These are phyloP conservation scores for Notarius lentiginosus DNA, from an alignment of 2,113 vertebrate species.

Conservation along the genomic window DNA sequence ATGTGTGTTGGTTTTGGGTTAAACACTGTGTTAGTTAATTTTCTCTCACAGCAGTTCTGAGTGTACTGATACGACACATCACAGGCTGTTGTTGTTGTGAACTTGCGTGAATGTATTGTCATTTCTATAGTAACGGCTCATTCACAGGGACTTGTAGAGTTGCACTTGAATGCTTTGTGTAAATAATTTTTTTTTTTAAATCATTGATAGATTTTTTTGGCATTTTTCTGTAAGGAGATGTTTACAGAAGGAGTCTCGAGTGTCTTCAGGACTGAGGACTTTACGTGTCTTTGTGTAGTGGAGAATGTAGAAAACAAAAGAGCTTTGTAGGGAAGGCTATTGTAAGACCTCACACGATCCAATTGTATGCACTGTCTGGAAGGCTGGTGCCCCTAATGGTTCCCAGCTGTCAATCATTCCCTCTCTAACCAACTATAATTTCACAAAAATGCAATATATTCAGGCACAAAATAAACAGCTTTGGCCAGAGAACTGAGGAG, in stretches of 20 bases:
- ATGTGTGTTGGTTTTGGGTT: not conserved
- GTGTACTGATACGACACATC: not conserved
- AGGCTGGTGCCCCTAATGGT: conserved; percentile 25
- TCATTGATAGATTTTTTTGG: not conserved
- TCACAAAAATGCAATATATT: conserved; percentile 21
- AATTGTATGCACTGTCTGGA: conserved; percentile 9
- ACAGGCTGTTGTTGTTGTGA: no score
- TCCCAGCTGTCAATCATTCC: conserved; percentile 28
- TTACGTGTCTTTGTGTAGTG: not conserved
- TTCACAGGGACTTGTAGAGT: no score
- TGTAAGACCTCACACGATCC: conserved; percentile 24
- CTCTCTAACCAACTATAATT: conserved; percentile 31
- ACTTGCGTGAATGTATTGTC: not conserved
- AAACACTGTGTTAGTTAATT: not conserved
- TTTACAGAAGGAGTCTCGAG: not conserved
- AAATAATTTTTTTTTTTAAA: not conserved
- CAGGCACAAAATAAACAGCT: conserved; percentile 29
- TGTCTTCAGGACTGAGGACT: not conserved
- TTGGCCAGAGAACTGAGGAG: not conserved
- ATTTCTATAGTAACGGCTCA: not conserved
- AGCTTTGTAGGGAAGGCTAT: conserved; percentile 19
- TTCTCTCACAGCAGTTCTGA: not conserved
- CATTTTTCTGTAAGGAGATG: not conserved
- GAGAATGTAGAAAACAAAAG: conserved; percentile 30
- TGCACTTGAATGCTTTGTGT: not conserved